Evolutionary conservation across 2,113 vertebrate species (phyloP).

Genomic region (Aegotheles bennettii): DNA sequence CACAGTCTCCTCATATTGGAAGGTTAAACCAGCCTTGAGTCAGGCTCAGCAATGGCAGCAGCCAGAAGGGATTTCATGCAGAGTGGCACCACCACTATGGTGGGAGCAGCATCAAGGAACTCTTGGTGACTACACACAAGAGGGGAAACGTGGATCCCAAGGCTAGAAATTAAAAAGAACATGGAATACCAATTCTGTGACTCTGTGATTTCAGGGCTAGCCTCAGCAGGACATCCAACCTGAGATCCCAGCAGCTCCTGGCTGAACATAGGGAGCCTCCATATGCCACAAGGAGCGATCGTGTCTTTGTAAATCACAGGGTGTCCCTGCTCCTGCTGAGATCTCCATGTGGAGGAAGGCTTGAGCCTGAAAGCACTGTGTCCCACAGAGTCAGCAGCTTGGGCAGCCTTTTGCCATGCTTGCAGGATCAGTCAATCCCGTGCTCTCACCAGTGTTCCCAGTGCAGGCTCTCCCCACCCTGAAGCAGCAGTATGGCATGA

Average conservation of each 20-base stretch:
- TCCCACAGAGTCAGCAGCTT: background rate
- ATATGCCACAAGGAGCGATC: accelerated
- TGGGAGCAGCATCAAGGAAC: accelerated
- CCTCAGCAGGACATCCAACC: background rate
- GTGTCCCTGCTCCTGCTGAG: background rate
- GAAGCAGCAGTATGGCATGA: accelerated
- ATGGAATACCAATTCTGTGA: too few relatives aligned
- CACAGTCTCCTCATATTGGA: background rate
- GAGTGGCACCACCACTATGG: accelerated
- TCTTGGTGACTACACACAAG: background rate
- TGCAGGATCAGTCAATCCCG: background rate
- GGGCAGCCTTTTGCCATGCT: background rate
- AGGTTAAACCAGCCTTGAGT: background rate
- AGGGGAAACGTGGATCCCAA: accelerated
- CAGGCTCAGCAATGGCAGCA: background rate
- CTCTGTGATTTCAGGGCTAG: background rate
- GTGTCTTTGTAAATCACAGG: accelerated
- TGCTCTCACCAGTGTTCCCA: accelerated
- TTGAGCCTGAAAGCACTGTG: background rate
- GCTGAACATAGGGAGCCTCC: background rate
- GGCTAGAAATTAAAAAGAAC: background rate
- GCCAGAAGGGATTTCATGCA: background rate
- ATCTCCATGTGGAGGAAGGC: accelerated
- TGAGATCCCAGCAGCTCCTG: accelerated
- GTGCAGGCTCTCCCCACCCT: background rate